Percentiles rank a stretch among this genome's conserved stretches.
Evolutionary conservation across 2,113 vertebrate species (phyloP).

Genomic region (Lota lota): DNA sequence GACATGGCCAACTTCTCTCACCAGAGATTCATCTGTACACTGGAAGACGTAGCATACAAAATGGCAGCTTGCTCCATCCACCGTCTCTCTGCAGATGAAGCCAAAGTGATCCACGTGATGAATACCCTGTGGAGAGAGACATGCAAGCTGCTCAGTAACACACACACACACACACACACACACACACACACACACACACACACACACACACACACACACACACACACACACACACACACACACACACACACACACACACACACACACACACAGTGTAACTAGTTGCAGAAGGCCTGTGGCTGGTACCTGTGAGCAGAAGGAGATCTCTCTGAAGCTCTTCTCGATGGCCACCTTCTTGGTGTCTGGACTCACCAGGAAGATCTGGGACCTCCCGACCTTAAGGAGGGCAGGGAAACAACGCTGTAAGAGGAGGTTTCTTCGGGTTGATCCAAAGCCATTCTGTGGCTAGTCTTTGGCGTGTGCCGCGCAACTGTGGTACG

Average conservation of each 20-base stretch:
- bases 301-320: constrained; percentile 97
- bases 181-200: too few relatives aligned
- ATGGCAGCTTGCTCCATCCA: constrained; percentile 84
- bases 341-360: constrained; percentile 95
- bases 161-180: neutral
- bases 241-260: constrained; percentile 8
- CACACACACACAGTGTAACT: neutral
- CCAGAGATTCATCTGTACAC: constrained; percentile 92
- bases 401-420: constrained; percentile 40
- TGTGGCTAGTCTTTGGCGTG: neutral
- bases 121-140: constrained; percentile 80
- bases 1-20: constrained; percentile 62
- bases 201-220: too few relatives aligned
- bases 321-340: constrained; percentile 98
- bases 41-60: constrained; percentile 98
- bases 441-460: neutral
- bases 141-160: neutral
- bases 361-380: constrained; percentile 97
- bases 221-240: too few relatives aligned
- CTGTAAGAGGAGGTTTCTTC: constrained; percentile 4
- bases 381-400: constrained; percentile 92
- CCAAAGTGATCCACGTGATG: constrained; percentile 97
- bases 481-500: neutral
- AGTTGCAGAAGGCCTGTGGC: neutral
- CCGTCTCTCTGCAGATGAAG: constrained; percentile 94